These are phyloP conservation scores for Protobothrops flavoviridis DNA, from an alignment of 2,113 vertebrate genomes.

Conservation along the genomic window DNA sequence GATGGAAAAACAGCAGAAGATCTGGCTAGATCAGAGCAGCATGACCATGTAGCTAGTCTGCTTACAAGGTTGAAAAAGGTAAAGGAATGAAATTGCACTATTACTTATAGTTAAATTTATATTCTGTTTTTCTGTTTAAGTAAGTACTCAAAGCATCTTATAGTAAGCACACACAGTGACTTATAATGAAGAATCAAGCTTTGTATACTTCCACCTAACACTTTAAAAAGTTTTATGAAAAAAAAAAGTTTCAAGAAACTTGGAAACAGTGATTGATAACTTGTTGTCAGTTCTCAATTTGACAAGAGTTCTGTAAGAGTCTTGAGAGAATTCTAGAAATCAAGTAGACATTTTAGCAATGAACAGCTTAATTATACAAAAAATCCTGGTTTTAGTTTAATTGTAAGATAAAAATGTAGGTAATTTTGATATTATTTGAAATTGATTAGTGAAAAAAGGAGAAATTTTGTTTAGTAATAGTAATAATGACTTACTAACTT, in stretches of 20 bases:
- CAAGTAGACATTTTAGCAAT: not conserved
- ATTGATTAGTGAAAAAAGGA: not conserved
- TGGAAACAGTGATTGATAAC: not conserved
- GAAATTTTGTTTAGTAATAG: not conserved
- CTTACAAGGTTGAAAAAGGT: constrained; percentile 93
- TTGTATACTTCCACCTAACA: not conserved
- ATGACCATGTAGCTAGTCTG: constrained; percentile 81
- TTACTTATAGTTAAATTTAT: not conserved
- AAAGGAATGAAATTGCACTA: constrained; percentile 10
- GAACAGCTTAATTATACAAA: not conserved
- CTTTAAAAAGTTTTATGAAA: not conserved
- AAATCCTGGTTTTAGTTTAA: not conserved
- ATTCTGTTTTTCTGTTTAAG: not conserved
- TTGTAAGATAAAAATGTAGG: not conserved
- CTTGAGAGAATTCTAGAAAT: not conserved
- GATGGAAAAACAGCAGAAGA: constrained; percentile 95
- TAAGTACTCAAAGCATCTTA: not conserved
- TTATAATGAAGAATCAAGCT: not conserved
- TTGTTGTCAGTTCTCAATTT: not conserved
- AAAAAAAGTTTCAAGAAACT: not conserved
- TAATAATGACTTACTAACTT: not conserved
- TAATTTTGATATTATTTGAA: not conserved
- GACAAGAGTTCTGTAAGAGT: not conserved
- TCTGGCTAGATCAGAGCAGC: constrained; percentile 82
- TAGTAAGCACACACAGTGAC: not conserved